Base-by-base conservation (phyloP, 1,140 invertebrate species). In the Asobara japonica region DNA sequence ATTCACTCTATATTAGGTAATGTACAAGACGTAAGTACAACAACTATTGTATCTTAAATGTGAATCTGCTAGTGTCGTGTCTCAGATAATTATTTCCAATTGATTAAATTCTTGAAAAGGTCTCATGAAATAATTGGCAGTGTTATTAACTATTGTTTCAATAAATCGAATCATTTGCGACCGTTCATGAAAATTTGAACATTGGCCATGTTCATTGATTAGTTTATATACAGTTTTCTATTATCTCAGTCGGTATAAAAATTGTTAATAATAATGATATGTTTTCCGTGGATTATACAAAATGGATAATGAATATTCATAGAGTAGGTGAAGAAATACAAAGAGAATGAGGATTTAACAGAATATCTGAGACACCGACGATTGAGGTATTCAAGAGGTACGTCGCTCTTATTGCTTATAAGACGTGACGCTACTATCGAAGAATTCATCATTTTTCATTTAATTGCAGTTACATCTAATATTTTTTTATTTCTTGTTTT, bases 21-120 rank as follows among this genome's bases (percentile, higher is more conserved):
- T 83, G 86, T 86, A 87, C 82, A 82, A 83, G 79, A 83, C 80
- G 81, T 86, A 87, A 86, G 85, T 86, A 87, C 85, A 84, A 83
- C 80, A 84, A 87, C 83, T 86, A 87, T 87, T 84, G 83, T 86
- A 84, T 82, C 83, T 86, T 82, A 86, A 83, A 84, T 82, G 83
- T 84, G 79, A 87, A 84, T 84, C 74, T 83, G 83, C 82, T 83
- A 80, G 81, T 80, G 80, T 79, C 82, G 82, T 76, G 79, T 77
- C 80, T 83, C 84, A 82, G 83, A 78, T 20, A 61, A 33, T 30
- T 62, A 36, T 69, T n/a, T n/a, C 27, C 36, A 48, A 33, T 48
- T 73, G 27, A 29, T 71, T 41, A 31, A 31, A 13, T 60, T 60
- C 27, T 25, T n/a, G n/a, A n/a, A 25, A 56, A 25, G 18, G 51